phyloP scores from a whole-genome alignment of 1,140 invertebrate species.

The Mactra quadrangularis region DNA sequence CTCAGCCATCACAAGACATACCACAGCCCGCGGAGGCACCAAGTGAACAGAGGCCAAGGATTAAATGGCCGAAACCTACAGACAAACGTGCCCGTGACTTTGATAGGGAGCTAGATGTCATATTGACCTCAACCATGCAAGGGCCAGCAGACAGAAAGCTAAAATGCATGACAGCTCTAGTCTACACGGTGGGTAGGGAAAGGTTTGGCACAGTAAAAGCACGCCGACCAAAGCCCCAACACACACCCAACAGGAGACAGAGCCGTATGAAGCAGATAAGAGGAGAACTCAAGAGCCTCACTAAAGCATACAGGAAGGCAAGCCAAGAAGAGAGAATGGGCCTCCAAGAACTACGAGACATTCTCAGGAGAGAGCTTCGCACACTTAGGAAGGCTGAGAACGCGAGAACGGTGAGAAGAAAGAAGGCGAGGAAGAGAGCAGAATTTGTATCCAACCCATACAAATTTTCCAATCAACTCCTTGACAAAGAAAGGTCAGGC shows the following conservation, averaged over 20 bases:
- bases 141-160: constrained; percentile 28
- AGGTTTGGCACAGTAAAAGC: constrained; percentile 1
- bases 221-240: too few relatives aligned
- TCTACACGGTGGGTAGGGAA: constrained; percentile 28
- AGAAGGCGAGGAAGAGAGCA: too few relatives aligned
- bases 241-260: constrained; percentile 40
- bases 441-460: constrained; percentile 44
- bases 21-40: too few relatives aligned
- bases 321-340: constrained; percentile 28
- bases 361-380: too few relatives aligned
- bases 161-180: background rate
- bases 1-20: too few relatives aligned
- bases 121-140: constrained; percentile 8
- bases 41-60: too few relatives aligned
- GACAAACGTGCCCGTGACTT: constrained; percentile 16
- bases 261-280: background rate
- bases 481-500: too few relatives aligned
- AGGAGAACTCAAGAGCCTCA: constrained; percentile 8
- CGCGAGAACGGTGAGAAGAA: too few relatives aligned
- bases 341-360: constrained; percentile 4
- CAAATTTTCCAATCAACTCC: constrained; percentile 21
- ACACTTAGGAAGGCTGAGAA: too few relatives aligned
- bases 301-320: constrained; percentile 10
- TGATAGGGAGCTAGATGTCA: constrained; percentile 9
- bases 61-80: too few relatives aligned